Conservation (phyloP, 2,888 invertebrate genomes). For the Pimpla rufipes region DNA sequence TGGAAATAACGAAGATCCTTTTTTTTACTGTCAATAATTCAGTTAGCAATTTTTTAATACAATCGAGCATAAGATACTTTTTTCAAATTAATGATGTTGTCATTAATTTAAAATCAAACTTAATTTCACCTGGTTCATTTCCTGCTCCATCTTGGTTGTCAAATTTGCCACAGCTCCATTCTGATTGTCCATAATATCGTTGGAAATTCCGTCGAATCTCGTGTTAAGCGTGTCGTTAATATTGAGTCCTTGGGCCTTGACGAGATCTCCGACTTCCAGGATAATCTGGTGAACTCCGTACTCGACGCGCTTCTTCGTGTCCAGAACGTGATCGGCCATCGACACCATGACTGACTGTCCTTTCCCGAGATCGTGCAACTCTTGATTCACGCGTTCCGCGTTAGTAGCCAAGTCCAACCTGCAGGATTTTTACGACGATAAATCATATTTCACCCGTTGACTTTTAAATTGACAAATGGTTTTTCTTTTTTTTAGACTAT, state of each 20-base stretch:
- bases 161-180: conserved; percentile 90
- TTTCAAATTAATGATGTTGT: no score
- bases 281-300: conserved; percentile 94
- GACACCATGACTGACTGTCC: conserved; percentile 92
- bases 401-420: conserved; percentile 80
- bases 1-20: no score
- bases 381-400: conserved; percentile 78
- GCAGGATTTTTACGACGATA: neutral
- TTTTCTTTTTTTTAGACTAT: neutral
- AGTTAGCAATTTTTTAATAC: no score
- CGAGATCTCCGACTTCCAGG: conserved; percentile 90
- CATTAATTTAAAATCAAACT: neutral
- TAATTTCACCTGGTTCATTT: conserved; percentile 89
- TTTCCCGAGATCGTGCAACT: conserved; percentile 88
- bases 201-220: conserved; percentile 90
- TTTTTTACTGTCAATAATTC: no score
- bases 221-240: conserved; percentile 89
- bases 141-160: conserved; percentile 91
- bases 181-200: conserved; percentile 90
- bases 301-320: conserved; percentile 93
- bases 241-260: conserved; percentile 89
- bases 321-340: conserved; percentile 94
- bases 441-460: conserved; percentile 18
- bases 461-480: conserved; percentile 2
- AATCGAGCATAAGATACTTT: no score